Conservation (phyloP, 2,888 invertebrate species). For the Cephus sareptanus region DNA sequence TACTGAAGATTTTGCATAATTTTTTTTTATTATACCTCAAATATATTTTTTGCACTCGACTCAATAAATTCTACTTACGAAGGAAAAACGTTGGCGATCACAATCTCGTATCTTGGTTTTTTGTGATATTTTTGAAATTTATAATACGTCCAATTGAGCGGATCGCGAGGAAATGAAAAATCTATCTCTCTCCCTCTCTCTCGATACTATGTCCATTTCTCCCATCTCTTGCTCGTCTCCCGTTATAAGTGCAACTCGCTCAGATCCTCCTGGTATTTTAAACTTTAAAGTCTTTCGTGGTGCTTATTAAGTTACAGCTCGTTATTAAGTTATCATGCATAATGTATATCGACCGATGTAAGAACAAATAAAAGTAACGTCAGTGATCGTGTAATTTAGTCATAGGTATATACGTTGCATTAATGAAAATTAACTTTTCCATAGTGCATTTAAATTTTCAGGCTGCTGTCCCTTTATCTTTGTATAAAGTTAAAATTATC, state of each 20-base stretch:
- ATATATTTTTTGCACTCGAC: neutral
- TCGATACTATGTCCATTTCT: neutral
- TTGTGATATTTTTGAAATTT: neutral
- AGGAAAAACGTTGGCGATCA: neutral
- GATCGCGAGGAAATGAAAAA: neutral
- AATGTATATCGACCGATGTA: slow-evolving; percentile 20
- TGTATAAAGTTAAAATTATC: neutral
- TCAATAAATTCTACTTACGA: neutral
- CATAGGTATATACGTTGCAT: neutral
- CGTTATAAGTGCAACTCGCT: neutral
- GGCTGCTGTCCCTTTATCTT: neutral
- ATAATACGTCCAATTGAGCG: too few species aligned
- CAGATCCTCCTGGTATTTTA: slow-evolving; percentile 4
- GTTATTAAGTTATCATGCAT: slow-evolving; percentile 16
- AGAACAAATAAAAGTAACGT: slow-evolving; percentile 20
- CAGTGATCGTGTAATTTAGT: neutral
- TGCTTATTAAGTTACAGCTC: slow-evolving; percentile 21
- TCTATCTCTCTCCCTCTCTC: neutral
- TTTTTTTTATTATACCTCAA: neutral
- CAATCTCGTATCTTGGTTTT: neutral
- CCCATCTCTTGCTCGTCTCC: neutral
- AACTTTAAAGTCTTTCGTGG: slow-evolving; percentile 14
- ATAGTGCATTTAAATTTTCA: neutral
- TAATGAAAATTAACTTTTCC: neutral
- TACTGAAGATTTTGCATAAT: neutral